Percentiles rank a stretch among this genome's conserved stretches.
These are phyloP conservation scores for Panulirus ornatus DNA, from an alignment of 1,140 invertebrate species.

Conservation along the genomic window DNA sequence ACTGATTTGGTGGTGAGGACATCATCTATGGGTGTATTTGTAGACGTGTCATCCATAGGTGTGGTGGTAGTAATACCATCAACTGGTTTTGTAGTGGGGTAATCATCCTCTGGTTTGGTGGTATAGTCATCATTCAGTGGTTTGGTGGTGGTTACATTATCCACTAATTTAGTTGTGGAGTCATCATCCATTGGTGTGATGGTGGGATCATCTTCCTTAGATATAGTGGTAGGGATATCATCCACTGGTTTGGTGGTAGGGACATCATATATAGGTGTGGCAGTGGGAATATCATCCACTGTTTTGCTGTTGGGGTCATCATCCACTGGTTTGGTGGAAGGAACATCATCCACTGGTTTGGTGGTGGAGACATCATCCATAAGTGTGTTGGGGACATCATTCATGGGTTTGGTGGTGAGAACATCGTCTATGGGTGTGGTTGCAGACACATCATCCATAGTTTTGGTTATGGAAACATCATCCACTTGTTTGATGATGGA, in stretches of 20 bases:
- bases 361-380: not conserved
- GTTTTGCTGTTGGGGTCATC: not conserved
- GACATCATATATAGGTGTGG: not conserved
- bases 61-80: not conserved
- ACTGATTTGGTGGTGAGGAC: not conserved
- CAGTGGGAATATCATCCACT: not conserved
- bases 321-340: not conserved
- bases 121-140: not conserved
- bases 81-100: not conserved
- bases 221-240: not conserved
- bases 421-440: not conserved
- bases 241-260: not conserved
- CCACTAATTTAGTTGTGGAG: not conserved
- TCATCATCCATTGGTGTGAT: not conserved
- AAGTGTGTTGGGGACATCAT: not conserved
- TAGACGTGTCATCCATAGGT: not conserved
- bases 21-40: too few relatives aligned
- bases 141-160: not conserved
- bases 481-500: not conserved
- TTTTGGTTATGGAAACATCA: not conserved
- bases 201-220: not conserved
- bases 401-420: not conserved
- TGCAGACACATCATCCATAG: not conserved
- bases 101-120: not conserved
- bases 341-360: not conserved